These are phyloP conservation scores for Acromyrmex heyeri DNA, from an alignment of 1,140 invertebrate species.

Conservation along the genomic window DNA sequence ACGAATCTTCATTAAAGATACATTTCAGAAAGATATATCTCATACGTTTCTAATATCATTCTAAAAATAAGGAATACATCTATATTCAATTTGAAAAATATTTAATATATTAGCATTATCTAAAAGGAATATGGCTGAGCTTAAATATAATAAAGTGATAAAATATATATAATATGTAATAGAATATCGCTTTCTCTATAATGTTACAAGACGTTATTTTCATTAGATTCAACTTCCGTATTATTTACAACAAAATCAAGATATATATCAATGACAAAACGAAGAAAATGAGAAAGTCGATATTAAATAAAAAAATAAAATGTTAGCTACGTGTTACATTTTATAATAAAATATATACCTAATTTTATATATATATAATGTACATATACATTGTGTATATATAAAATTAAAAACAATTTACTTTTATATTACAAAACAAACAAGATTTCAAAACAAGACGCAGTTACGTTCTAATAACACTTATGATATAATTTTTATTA, in stretches of 20 bases:
- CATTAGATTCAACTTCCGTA: constrained; percentile 21
- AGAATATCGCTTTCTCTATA: constrained; percentile 28
- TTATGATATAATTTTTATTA: constrained; percentile 25
- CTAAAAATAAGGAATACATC: constrained; percentile 34
- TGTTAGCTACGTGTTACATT: background rate
- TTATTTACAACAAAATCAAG: constrained; percentile 37
- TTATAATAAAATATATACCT: constrained; percentile 37
- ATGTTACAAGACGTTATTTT: constrained; percentile 37
- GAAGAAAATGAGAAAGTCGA: background rate
- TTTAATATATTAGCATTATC: constrained; percentile 39
- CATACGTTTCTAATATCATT: constrained; percentile 27
- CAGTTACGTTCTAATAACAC: constrained; percentile 27
- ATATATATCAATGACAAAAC: constrained; percentile 32
- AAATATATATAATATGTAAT: constrained; percentile 36
- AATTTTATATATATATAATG: constrained; percentile 6
- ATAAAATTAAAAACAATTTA: constrained; percentile 29
- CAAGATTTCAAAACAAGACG: constrained; percentile 11
- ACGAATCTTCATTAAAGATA: constrained; percentile 18
- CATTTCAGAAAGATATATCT: constrained; percentile 23
- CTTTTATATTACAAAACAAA: constrained; percentile 34
- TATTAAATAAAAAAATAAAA: background rate
- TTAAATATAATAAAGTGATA: constrained; percentile 45
- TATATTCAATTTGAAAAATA: constrained; percentile 43
- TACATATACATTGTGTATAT: background rate
- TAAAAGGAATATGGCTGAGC: constrained; percentile 42